Evolutionary conservation across 2,113 vertebrate genomes (phyloP), one percentile per base, ranked within the genome.

Genomic region (Platycercus adscitus): DNA sequence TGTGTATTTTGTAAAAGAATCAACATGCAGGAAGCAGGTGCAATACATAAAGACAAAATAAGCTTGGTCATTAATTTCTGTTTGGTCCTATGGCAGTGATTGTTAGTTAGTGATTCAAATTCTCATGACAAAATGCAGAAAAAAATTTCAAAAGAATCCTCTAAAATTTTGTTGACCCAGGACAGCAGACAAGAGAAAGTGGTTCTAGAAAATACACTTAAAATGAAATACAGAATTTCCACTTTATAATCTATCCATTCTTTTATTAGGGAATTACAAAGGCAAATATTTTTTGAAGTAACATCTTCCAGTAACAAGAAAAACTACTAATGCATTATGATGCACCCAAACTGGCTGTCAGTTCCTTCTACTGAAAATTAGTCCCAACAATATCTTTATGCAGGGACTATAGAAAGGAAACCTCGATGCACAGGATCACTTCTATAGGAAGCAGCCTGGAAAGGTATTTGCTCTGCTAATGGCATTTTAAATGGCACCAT

Each of bases 381-480:
- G 20, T 83, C 86, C 26, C 79, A 78, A 75, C 43, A 80, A 2
- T 43, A 61, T 19, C 23, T 56, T 90, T 65, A 75, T 46, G 24
- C 6, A 49, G 18, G 18, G 14, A 53, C 14, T 0, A 0, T 9
- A 49, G 52, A 55, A 94, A 78, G 24, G 18, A 72, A 96, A 86
- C 29, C 35, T 53, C 31, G 46, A 66, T 1, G 8, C 12, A 83
- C 14, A 68, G 20, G 15, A 89, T 71, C 35, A 35, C 61, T 88
- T 77, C 55, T 64, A 13, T 17, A 49, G 9, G 23, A 88, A 80
- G 17, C n/a, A 43, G 72, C 60, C 61, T 93, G 81, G 69, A 84
- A 92, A 69, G 3, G 15, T 28, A 83, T 39, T 91, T 88, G 39
- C 19, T 79, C 60, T 60, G 52, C 55, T 93, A 93, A 95, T 44